phyloP scores from a whole-genome alignment of 2,797 vertebrate genomes.

The Sebastes iracundus region DNA sequence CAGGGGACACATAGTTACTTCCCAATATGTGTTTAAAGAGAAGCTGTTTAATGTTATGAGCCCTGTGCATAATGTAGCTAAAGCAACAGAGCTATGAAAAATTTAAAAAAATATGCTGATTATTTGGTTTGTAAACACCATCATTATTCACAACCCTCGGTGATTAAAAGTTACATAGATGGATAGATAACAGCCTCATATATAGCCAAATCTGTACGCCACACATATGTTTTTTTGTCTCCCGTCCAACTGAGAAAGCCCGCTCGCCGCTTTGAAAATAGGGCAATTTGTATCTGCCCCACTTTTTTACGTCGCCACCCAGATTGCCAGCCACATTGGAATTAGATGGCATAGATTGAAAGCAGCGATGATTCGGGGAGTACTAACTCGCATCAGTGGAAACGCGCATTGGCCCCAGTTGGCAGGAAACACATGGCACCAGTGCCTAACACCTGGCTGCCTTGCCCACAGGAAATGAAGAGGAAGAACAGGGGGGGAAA shows the following conservation, averaged over 20 bases:
- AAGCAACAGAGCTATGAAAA: background rate
- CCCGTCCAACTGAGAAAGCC: slow-evolving; percentile 26
- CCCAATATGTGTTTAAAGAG: background rate
- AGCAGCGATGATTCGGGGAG: slow-evolving; percentile 57
- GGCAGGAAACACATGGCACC: slow-evolving; percentile 76
- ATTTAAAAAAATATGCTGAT: background rate
- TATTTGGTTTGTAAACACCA: slow-evolving; percentile 21
- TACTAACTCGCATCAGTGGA: slow-evolving; percentile 60
- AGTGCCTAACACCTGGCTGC: slow-evolving; percentile 78
- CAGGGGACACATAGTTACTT: background rate
- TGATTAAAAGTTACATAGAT: background rate
- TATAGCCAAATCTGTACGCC: background rate
- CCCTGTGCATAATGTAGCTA: background rate
- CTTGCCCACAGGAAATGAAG: slow-evolving; percentile 74
- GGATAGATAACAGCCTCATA: background rate
- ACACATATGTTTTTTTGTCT: slow-evolving; percentile 26
- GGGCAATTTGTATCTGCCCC: slow-evolving; percentile 65
- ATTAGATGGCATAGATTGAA: slow-evolving; percentile 72
- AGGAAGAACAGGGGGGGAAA: slow-evolving; percentile 39
- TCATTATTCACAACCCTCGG: background rate
- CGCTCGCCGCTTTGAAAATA: slow-evolving; percentile 34
- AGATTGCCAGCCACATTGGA: slow-evolving; percentile 49
- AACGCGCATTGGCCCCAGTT: slow-evolving; percentile 68
- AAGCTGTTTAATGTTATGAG: slow-evolving; percentile 6
- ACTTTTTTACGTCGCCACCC: slow-evolving; percentile 64